Conservation (phyloP, 2,797 vertebrate genomes). For the Coccyzus lansbergi region DNA sequence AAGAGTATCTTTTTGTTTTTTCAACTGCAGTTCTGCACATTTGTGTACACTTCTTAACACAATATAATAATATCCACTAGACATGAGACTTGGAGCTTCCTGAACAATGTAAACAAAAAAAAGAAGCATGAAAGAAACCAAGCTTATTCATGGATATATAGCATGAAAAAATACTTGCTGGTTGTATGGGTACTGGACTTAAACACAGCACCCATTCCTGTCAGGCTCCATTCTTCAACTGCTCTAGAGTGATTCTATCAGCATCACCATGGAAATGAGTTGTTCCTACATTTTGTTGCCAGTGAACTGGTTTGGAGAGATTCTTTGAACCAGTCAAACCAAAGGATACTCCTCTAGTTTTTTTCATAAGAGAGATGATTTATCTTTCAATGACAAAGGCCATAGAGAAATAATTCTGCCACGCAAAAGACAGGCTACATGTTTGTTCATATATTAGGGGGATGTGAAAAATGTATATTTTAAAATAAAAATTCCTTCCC, state of each 20-base stretch:
- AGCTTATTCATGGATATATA: background rate
- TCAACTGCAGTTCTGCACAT: background rate
- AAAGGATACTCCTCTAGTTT: conserved; percentile 11
- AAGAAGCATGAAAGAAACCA: background rate
- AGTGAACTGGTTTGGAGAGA: conserved; percentile 38
- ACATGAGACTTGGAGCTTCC: background rate
- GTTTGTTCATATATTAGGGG: background rate
- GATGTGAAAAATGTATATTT: background rate
- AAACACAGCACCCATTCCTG: conserved; percentile 24
- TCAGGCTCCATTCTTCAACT: conserved; percentile 59
- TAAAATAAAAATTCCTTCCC: background rate
- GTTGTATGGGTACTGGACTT: conserved; percentile 52
- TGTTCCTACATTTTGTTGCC: conserved; percentile 58
- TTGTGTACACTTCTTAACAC: background rate
- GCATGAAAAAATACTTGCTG: background rate
- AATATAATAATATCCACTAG: background rate
- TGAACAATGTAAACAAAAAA: background rate
- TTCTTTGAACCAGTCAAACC: conserved; percentile 14
- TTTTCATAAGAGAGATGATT: background rate
- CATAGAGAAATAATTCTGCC: background rate
- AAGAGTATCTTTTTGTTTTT: background rate
- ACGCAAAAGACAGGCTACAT: background rate
- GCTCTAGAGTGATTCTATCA: conserved; percentile 36
- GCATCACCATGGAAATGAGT: conserved; percentile 61
- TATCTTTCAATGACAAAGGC: conserved; percentile 19